A percentile compares a stretch with the other conserved stretches of the same genome.
Evolutionary conservation across 2,113 vertebrate genomes (phyloP).

Genomic region (Sylvietta virens): DNA sequence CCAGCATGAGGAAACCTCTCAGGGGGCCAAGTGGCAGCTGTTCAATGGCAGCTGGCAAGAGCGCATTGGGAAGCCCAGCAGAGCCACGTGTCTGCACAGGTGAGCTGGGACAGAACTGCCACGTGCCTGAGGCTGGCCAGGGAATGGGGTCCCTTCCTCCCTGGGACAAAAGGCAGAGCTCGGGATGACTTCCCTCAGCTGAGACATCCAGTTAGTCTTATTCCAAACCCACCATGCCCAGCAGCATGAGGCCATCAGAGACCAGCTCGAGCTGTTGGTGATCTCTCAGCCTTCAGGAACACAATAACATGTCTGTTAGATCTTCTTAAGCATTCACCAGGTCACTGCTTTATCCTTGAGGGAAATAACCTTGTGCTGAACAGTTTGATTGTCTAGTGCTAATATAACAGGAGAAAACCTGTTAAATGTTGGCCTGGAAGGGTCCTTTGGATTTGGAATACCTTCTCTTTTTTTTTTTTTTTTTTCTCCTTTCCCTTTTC

Average conservation of each 20-base stretch:
- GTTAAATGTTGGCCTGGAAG: neutral
- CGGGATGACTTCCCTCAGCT: neutral
- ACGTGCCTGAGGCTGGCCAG: neutral
- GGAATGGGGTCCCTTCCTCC: neutral
- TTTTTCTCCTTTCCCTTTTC: neutral
- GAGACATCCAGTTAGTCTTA: neutral
- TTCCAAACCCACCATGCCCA: neutral
- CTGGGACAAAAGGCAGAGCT: neutral
- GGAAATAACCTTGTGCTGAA: slow-evolving; percentile 9
- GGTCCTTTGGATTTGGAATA: neutral
- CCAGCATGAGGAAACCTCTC: neutral
- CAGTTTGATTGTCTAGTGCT: neutral
- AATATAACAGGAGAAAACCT: slow-evolving; percentile 35
- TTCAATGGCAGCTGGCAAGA: neutral
- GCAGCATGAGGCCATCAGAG: slow-evolving; percentile 29
- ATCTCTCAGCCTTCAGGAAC: slow-evolving; percentile 32
- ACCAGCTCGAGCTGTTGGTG: neutral
- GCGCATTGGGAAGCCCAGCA: fast-evolving
- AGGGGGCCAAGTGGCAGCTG: neutral
- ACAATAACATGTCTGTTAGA: slow-evolving; percentile 58
- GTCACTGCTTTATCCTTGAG: neutral
- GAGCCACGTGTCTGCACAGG: neutral
- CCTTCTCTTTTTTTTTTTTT: neutral
- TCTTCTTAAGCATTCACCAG: neutral
- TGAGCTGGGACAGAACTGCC: neutral